Base-by-base conservation (phyloP, 2,797 vertebrate species). In the Mastacembelus armatus region DNA sequence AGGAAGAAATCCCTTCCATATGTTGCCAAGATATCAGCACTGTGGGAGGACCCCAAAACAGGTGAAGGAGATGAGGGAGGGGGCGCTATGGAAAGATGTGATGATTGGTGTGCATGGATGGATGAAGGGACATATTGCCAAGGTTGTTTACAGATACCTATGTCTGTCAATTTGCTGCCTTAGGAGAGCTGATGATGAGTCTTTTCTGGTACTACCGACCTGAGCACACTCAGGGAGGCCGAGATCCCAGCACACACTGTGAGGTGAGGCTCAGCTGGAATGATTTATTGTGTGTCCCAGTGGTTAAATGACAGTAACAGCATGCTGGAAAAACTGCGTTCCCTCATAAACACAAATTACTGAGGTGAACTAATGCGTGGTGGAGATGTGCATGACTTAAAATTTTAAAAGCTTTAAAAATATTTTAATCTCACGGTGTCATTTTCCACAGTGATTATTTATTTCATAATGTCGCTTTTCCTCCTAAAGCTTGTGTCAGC, bases 121-220 rank as follows among this genome's bases (percentile, higher is more conserved):
- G 59, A 39, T 3, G 9, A 16, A 39, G 7, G 32, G 5, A 54
- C 32, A 62, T 50, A 56, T 40, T 45, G 63, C 21, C 38, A 47
- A 18, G 43, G 50, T 65, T 74, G 63, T 74, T 84, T 49, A 78
- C 43, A 16, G 52, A 10, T 62, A 15, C n/a, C 11, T 47, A 5
- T 52, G 55, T 66, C 47, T 64, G 51, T 84, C 26, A 19, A 42
- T 69, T 64, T 42, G 21, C 60, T 38, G 61, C 72, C 69, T 26
- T 89, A 99, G 97, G 97, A 85, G 97, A 99, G 91, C 93, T 99
- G 94, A 99, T 98, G 97, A 99, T 99, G 98, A 99, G 98, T 88
- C 95, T 99, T 68, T 95, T 99, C 91, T 99, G 98, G 98, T 99
- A 99, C 91, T 99, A 99, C 93, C 93, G 97, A 84, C 97, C 97